Evolutionary conservation across 1,140 invertebrate genomes (phyloP).

Genomic region (Ptiloglossa arizonensis): DNA sequence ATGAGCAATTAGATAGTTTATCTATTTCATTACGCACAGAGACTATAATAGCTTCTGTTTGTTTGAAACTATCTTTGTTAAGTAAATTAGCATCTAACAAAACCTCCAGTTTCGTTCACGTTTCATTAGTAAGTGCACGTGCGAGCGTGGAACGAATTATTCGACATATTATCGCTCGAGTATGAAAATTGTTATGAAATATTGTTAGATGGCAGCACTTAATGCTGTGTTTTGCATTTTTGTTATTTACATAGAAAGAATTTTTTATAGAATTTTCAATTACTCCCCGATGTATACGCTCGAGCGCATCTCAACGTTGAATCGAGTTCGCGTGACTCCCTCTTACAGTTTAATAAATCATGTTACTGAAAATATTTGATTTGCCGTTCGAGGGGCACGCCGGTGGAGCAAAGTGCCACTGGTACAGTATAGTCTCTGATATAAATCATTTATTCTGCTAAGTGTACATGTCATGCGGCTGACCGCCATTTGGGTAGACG

Average conservation of each 20-base stretch:
- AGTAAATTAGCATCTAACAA: neutral
- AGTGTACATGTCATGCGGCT: conserved; percentile 53
- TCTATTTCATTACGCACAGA: neutral
- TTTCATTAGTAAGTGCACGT: conserved; percentile 22
- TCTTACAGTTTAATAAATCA: conserved; percentile 17
- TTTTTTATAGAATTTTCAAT: neutral
- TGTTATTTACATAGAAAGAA: conserved; percentile 6
- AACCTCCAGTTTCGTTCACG: neutral
- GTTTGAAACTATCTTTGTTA: neutral
- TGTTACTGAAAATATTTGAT: conserved; percentile 18
- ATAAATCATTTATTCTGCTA: conserved; percentile 54
- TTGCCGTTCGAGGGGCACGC: neutral
- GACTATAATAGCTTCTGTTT: too few relatives aligned
- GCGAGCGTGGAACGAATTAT: conserved; percentile 28
- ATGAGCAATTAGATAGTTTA: neutral
- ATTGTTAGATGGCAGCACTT: conserved; percentile 58
- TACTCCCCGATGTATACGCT: neutral
- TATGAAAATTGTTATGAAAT: conserved; percentile 47
- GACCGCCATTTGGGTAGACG: conserved; percentile 63
- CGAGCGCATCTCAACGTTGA: neutral
- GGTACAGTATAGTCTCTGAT: conserved; percentile 5
- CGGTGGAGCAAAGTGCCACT: neutral
- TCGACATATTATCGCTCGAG: conserved; percentile 30
- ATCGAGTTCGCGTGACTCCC: neutral
- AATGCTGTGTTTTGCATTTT: neutral